Evolutionary conservation across 2,888 invertebrate species (phyloP), one percentile per base, ranked within the genome.

Genomic region (Xestia c-nigrum): DNA sequence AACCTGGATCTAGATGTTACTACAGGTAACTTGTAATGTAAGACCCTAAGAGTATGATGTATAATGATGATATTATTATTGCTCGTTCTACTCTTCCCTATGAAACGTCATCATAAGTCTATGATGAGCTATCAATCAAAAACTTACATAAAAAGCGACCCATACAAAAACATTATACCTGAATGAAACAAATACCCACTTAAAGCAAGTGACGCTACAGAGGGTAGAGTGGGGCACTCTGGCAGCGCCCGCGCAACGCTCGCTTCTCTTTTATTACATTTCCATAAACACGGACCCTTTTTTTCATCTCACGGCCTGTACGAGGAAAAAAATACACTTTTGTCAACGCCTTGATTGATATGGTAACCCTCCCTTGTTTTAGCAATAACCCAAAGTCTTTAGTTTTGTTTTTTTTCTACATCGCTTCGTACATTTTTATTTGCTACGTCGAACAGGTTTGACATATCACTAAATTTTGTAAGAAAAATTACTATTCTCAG

Each of bases 281-380:
- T 95, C 94, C 94, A 95, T 95, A 96, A 96, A 95, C 94, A 94
- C 92, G 86, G 93, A 92, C 94, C 94, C 92, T 95, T 96, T 96
- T 96, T 95, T 95, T 95, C 91, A 92, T 94, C 92, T 92, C 94
- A 94, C 93, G 92, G 90, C 87, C 89, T 83, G 88, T 89, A 87
- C 85, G 89, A 90, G 87, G 89, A 94, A 95, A 95, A 95, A 95
- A 93, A 88, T 88, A 90, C 88, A 93, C 94, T 95, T 96, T 96
- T 96, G 96, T 96, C 96, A 96, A 95, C 96, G 94, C 94, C 93
- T 95, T 96, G 96, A 96, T 96, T 95, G 96, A 96, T 96, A 96
- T 92, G 95, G 94, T 93, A 94, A 95, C 95, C 95, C 94, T 96
- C 92, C 94, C 96, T 96, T 96, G 96, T 96, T 96, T 96, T 96